Evolutionary conservation across 2,113 vertebrate genomes (phyloP).

Genomic region (Uria aalge): DNA sequence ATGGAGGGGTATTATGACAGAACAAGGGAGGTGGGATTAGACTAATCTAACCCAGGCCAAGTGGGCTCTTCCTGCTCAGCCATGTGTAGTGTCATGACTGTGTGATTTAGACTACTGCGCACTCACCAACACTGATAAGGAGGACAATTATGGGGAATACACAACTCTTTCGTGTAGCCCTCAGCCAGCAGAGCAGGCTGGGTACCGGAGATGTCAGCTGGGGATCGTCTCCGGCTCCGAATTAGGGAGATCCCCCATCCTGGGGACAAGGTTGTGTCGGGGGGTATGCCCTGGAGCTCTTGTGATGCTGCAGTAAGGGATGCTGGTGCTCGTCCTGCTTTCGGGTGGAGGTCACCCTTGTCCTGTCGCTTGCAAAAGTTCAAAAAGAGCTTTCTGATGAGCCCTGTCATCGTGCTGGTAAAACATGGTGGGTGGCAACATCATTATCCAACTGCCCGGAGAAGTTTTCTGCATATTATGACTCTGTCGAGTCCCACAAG

Average conservation of each 20-base stretch:
- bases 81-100: constrained; percentile 62
- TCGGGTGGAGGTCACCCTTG: neutral
- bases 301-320: neutral
- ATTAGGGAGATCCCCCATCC: neutral
- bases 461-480: neutral
- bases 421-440: neutral
- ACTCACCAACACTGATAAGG: constrained; percentile 66
- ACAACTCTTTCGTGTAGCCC: neutral
- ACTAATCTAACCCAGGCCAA: constrained; percentile 66
- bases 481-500: neutral
- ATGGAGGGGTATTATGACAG: constrained; percentile 68
- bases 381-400: neutral
- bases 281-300: fast-evolving
- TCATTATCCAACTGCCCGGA: neutral
- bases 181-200: neutral
- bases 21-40: constrained; percentile 69
- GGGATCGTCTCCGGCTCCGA: constrained; percentile 23
- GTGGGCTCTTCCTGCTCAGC: constrained; percentile 66
- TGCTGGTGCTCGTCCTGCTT: neutral
- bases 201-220: neutral
- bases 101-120: constrained; percentile 66
- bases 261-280: fast-evolving
- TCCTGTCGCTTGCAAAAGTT: neutral
- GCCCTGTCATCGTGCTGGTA: fast-evolving
- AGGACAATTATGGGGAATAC: constrained; percentile 50